Conservation (phyloP, 2,888 invertebrate genomes). For the Athalia rosae region DNA sequence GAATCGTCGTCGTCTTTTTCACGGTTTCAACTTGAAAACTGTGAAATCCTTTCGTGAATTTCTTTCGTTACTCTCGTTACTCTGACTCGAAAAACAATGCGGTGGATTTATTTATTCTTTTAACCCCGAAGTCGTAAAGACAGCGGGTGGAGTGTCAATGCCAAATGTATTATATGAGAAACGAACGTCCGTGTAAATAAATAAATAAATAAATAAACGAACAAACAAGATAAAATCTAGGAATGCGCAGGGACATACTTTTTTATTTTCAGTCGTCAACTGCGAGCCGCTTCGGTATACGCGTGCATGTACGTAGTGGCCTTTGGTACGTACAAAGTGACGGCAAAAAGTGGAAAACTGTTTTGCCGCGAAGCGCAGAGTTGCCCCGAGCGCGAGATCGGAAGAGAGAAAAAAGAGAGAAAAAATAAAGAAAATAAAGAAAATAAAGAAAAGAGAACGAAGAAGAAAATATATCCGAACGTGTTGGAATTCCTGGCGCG, state of each 20-base stretch:
- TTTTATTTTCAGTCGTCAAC: slow-evolving; percentile 8
- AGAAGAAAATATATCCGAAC: not conserved
- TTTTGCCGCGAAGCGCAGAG: too few species aligned
- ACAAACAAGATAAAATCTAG: slow-evolving; percentile 11
- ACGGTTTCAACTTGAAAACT: too few species aligned
- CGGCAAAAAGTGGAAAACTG: slow-evolving; percentile 1
- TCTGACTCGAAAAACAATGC: too few species aligned
- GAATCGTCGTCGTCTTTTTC: too few species aligned
- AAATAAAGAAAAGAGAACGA: too few species aligned
- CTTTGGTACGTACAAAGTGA: not conserved
- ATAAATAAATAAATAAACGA: slow-evolving; percentile 7
- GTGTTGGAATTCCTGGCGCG: slow-evolving; percentile 2
- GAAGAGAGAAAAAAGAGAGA: not conserved
- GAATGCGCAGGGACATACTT: slow-evolving; percentile 12
- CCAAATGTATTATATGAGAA: not conserved
- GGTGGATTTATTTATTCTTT: too few species aligned
- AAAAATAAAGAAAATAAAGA: too few species aligned
- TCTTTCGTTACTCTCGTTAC: too few species aligned
- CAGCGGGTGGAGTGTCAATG: slow-evolving; percentile 9
- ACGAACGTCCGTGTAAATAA: slow-evolving; percentile 23
- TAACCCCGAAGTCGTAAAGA: too few species aligned
- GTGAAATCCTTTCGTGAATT: too few species aligned
- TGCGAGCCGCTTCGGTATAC: slow-evolving; percentile 22
- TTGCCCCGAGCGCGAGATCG: not conserved
- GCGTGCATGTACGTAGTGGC: not conserved